Base-by-base conservation (phyloP, 2,888 invertebrate genomes). In the Ellobium chinense region DNA sequence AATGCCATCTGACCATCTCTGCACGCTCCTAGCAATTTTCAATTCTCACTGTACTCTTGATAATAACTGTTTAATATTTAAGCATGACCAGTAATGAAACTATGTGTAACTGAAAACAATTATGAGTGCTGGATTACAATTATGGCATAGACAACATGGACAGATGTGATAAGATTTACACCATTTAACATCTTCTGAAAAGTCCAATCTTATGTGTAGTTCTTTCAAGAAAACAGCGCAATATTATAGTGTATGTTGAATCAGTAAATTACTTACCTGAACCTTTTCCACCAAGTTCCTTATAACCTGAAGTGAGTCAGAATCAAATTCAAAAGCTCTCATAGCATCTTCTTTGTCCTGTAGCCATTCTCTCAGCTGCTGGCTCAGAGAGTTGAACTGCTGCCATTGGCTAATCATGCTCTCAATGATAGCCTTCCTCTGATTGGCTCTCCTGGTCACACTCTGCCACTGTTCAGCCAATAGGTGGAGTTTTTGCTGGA, bases 401-500 rank as follows among this genome's bases (percentile, higher is more conserved):
- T 88, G 85, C 92, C 92, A 92, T 77, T 91, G 88, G 46, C 85
- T 86, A 62, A 91, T 86, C 31, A 85, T 84, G 60, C 78, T 84
- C 80, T 91, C 91, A 65, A 92, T 90, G 69, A 91, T 87, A 80
- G 87, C 87, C 83, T 91, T 91, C 68, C 91, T 86, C 85, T 92
- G 91, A 84, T 86, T 88, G 84, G 90, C 88, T 78, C 91, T 83
- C 58, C 86, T 80, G 21, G 89, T 83, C 24, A 92, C 91, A 84
- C 89, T 90, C 85, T 91, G 90, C 92, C 92, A 92, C 84, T 92
- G 92, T 56, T 91, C 90, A 73, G 91, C 88, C 84, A 92, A 85
- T 78, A 90, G 85, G 34, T 83, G 80, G 29, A 92, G 90, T 78
- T 91, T 92, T 66, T 87, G 87, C 82, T 90, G 88, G 80, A 92